Evolutionary conservation across 2,888 invertebrate genomes (phyloP), one percentile per base, ranked within the genome.

Genomic region (Scaptomyza tumidula): DNA sequence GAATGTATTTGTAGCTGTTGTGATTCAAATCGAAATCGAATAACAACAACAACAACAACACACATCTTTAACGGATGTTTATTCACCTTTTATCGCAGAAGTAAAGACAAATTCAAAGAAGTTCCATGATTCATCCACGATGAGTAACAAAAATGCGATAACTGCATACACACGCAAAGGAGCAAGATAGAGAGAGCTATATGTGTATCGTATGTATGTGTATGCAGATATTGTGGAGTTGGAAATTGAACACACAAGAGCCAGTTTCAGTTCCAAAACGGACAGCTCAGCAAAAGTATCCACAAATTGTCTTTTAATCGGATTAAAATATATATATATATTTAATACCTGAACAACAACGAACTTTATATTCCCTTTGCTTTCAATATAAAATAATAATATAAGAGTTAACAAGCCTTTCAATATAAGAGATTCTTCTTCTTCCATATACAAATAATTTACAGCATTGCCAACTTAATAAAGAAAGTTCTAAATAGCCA

Each of bases 21-120:
- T 72, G 77, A 76, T 72, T 72, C 56, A 60, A 71, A 52, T 54
- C 6, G 9, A 37, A 49, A 33, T 16, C n/a, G n/a, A 56, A 48
- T 14, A 53, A 46, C 16, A 50, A 37, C 11, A 46, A 37, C 7
- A 46, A 44, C 19, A 56, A 44, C 14, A 53, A 46, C 16, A 50
- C 50, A 55, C 54, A 64, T 58, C 62, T 43, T 67, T 45, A 37
- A 50, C 86, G 83, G 77, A 75, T 87, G 88, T 82, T 82, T 87
- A 73, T 61, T 70, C 39, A 64, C 60, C 60, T 66, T 84, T 85
- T 64, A 85, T 70, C 61, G 49, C 65, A 43, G 57, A 59, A 41
- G 60, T 53, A 83, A 69, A 54, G 48, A 55, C 41, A 74, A 84
- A 76, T 85, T 76, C 77, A 66, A 87, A 82, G 83, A 82, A 82